phyloP scores from a whole-genome alignment of 2,797 vertebrate genomes.

The Heliangelus exortis region DNA sequence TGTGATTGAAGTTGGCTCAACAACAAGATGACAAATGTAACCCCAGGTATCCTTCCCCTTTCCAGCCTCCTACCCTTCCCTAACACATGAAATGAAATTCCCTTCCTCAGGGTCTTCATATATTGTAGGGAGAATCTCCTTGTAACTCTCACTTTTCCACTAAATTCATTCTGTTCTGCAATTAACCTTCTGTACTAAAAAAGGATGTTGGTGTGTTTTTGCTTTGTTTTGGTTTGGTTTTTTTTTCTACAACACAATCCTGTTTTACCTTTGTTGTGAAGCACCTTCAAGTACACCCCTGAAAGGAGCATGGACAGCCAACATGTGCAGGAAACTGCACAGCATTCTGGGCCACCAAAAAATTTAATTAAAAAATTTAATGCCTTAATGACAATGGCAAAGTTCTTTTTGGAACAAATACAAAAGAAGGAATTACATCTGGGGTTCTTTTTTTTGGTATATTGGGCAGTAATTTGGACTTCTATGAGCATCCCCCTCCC shows the following conservation, averaged over 20 bases:
- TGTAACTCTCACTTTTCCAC: not conserved
- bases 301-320: fast-evolving
- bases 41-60: not conserved
- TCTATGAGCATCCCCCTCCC: not conserved
- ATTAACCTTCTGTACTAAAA: not conserved
- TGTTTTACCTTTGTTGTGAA: not conserved
- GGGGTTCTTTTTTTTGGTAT: fast-evolving
- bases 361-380: not conserved
- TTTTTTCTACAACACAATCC: not conserved
- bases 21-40: not conserved
- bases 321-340: not conserved
- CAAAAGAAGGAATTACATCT: fast-evolving
- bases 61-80: not conserved
- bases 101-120: not conserved
- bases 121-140: not conserved
- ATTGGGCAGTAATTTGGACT: not conserved
- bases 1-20: not conserved
- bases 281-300: not conserved
- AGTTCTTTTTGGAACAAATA: not conserved
- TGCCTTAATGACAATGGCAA: not conserved
- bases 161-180: not conserved
- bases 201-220: too few relatives aligned
- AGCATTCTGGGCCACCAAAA: not conserved
- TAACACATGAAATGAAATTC: not conserved
- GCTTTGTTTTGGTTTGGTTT: too few relatives aligned